Percentiles rank a stretch among this genome's conserved stretches.
Conservation (phyloP, 2,113 vertebrate genomes). For the Aspidoscelis tigris region DNA sequence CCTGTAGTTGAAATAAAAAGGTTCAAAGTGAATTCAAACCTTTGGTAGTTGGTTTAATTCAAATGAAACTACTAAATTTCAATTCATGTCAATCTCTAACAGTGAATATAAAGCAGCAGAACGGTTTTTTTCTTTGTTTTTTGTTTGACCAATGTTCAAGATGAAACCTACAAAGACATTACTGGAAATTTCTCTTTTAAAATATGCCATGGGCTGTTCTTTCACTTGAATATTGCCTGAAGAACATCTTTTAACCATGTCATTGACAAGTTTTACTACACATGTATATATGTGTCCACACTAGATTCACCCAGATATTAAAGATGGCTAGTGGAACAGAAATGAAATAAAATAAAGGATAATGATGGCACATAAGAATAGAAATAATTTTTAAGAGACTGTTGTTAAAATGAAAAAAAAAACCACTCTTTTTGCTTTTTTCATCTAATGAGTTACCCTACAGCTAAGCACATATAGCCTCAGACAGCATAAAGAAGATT, state of each 20-base stretch:
- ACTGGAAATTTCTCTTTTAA: not conserved
- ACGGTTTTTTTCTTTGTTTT: no score
- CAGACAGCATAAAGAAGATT: not conserved
- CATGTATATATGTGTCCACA: not conserved
- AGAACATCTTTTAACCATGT: not conserved
- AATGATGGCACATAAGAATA: not conserved
- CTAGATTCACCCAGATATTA: not conserved
- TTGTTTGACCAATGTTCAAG: not conserved
- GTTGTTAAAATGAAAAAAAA: not conserved
- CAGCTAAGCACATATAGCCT: not conserved
- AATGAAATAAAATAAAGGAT: not conserved
- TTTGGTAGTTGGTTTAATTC: no score
- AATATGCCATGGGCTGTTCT: not conserved
- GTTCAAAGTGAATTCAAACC: no score
- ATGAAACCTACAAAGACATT: not conserved
- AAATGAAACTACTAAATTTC: no score
- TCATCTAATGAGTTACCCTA: conserved; percentile 17
- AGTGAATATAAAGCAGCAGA: no score
- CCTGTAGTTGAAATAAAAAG: no score
- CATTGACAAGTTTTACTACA: not conserved
- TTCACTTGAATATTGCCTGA: not conserved
- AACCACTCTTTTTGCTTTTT: not conserved
- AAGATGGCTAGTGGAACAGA: not conserved
- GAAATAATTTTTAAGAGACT: not conserved
- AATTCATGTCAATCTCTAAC: no score